Conservation (phyloP, 64 coral and sea anemone species). For the Cladopsammia gracilis region DNA sequence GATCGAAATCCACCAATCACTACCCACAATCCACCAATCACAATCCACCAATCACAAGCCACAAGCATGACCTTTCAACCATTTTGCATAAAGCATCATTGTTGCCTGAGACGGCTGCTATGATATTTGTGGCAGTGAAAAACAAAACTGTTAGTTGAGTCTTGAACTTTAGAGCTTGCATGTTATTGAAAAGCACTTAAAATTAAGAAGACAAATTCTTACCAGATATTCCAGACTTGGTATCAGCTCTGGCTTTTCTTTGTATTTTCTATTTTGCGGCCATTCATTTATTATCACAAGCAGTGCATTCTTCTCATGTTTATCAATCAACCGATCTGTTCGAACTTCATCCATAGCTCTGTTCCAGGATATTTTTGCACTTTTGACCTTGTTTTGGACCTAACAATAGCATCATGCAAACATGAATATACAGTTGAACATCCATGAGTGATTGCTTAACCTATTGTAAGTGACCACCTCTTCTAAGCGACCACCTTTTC, state of each 20-base stretch:
- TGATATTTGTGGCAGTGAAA: no score
- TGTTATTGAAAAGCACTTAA: background rate
- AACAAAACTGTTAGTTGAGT: no score
- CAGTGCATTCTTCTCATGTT: slow-evolving; percentile 68
- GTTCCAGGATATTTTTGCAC: slow-evolving; percentile 68
- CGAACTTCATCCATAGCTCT: slow-evolving; percentile 91
- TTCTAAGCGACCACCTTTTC: no score
- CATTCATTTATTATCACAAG: slow-evolving; percentile 82
- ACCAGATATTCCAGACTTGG: slow-evolving; percentile 69
- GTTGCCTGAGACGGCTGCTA: no score
- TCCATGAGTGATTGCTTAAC: background rate
- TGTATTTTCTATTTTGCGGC: slow-evolving; percentile 76
- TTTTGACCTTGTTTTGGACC: slow-evolving; percentile 83
- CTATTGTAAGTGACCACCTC: background rate
- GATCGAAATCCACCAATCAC: no score
- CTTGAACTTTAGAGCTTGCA: no score
- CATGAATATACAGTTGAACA: no score
- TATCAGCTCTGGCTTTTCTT: slow-evolving; percentile 74
- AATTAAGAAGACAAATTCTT: background rate
- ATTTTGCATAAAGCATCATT: no score
- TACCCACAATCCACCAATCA: no score
- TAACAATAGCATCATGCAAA: slow-evolving; percentile 1
- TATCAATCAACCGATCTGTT: slow-evolving; percentile 70
- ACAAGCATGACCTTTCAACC: no score
- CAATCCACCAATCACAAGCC: no score